These are phyloP conservation scores for Taphrorychus bicolor DNA, from an alignment of 2,888 invertebrate species.

Conservation along the genomic window DNA sequence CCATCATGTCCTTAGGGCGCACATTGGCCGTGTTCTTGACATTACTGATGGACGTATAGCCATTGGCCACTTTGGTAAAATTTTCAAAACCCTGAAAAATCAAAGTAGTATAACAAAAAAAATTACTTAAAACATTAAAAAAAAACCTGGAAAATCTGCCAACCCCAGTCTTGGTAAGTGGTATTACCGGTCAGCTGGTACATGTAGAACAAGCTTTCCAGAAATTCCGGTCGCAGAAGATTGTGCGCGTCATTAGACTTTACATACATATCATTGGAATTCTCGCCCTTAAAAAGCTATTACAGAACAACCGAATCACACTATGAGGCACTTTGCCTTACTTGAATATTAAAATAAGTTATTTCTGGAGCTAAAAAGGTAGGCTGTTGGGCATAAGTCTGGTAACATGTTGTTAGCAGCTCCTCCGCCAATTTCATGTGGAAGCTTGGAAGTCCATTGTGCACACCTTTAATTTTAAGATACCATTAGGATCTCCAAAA, in stretches of 20 bases:
- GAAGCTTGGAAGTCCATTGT: constrained; percentile 83
- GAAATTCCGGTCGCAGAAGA: constrained; percentile 92
- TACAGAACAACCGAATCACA: not conserved
- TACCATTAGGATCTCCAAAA: not conserved
- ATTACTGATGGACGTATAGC: constrained; percentile 93
- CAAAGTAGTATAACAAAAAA: too few relatives aligned
- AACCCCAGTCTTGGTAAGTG: constrained; percentile 98
- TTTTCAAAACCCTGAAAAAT: constrained; percentile 83
- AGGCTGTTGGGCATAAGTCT: constrained; percentile 91
- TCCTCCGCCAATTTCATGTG: constrained; percentile 90
- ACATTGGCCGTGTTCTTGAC: constrained; percentile 82
- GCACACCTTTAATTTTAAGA: constrained; percentile 70
- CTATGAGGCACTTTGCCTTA: constrained; percentile 26
- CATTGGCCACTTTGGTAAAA: constrained; percentile 86
- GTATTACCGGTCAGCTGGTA: constrained; percentile 94
- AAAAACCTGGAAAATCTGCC: constrained; percentile 86
- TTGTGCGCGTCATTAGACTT: constrained; percentile 95
- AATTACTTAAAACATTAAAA: not conserved
- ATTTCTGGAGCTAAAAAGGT: constrained; percentile 97
- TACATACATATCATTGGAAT: constrained; percentile 81
- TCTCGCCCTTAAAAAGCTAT: constrained; percentile 62
- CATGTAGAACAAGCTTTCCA: constrained; percentile 96
- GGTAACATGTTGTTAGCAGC: constrained; percentile 90
- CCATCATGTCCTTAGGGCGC: constrained; percentile 93
- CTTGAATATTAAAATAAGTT: constrained; percentile 89